Percentiles rank a stretch among this genome's conserved stretches.
phyloP scores from a whole-genome alignment of 2,888 invertebrate species.

The Athalia circularis region DNA sequence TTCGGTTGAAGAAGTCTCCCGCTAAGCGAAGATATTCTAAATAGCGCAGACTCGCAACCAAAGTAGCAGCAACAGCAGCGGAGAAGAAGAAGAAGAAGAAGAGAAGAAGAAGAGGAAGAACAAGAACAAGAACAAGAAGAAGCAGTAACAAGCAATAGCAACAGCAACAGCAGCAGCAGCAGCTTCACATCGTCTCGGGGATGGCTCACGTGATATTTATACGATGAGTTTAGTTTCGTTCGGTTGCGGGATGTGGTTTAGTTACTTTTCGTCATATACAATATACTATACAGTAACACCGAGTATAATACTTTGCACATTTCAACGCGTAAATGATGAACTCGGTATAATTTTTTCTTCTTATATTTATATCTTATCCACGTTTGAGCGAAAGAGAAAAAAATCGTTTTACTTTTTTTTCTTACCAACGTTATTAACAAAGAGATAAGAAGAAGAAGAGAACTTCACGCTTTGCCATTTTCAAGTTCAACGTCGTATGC shows the following conservation, averaged over 20 bases:
- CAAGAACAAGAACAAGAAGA: background rate
- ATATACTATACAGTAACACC: constrained; percentile 14
- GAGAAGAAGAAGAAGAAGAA: constrained; percentile 43
- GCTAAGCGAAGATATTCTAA: constrained; percentile 66
- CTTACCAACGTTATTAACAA: no score
- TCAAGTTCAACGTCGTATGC: no score
- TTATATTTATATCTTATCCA: no score
- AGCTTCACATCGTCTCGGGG: constrained; percentile 45
- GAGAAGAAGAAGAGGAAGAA: constrained; percentile 26
- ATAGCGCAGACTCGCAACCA: constrained; percentile 58
- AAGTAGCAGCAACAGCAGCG: background rate
- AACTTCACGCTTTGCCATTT: no score
- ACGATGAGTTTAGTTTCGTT: constrained; percentile 51
- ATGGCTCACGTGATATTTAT: constrained; percentile 63
- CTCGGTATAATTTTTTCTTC: no score
- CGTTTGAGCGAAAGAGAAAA: no score
- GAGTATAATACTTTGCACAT: background rate
- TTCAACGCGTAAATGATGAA: no score
- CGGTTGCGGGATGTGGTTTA: constrained; percentile 1
- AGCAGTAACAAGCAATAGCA: background rate
- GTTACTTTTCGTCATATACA: constrained; percentile 7
- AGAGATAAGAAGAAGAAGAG: no score
- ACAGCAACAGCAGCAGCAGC: background rate
- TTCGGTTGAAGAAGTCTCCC: constrained; percentile 57
- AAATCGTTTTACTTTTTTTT: no score